Conservation (phyloP, 2,113 vertebrate genomes). For the Dasyurus viverrinus region DNA sequence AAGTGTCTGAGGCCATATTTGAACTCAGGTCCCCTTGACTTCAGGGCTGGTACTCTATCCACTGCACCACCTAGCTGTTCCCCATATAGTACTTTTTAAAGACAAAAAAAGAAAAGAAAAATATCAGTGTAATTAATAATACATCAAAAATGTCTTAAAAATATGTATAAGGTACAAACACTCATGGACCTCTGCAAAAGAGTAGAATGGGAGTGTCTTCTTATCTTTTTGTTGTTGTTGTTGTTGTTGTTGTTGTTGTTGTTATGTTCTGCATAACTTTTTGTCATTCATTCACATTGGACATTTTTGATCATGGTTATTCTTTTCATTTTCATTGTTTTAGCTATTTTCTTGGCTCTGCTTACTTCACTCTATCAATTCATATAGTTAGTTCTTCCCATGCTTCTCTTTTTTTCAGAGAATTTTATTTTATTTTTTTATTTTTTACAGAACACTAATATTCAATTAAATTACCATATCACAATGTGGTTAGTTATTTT, state of each 20-base stretch:
- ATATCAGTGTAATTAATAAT: background rate
- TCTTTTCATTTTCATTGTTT: background rate
- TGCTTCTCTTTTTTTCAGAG: background rate
- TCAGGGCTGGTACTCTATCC: too few species aligned
- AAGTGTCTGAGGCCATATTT: too few species aligned
- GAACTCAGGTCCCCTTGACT: too few species aligned
- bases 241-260: background rate
- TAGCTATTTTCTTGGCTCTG: background rate
- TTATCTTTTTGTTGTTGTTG: background rate
- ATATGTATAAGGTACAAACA: background rate
- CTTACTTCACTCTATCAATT: background rate
- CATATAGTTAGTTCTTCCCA: background rate
- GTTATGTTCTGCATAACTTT: too few species aligned
- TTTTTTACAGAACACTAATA: background rate
- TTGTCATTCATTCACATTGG: background rate
- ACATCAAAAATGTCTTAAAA: background rate
- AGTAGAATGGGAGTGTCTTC: background rate
- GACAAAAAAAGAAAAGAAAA: background rate
- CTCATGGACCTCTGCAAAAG: background rate
- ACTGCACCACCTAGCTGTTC: too few species aligned
- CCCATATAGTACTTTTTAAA: background rate
- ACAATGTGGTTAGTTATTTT: background rate
- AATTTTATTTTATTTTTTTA: background rate
- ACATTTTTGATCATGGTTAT: background rate
- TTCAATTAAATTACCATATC: background rate